These are phyloP conservation scores for Rhizoglyphus robini DNA, from an alignment of 1,140 invertebrate species.

Conservation along the genomic window DNA sequence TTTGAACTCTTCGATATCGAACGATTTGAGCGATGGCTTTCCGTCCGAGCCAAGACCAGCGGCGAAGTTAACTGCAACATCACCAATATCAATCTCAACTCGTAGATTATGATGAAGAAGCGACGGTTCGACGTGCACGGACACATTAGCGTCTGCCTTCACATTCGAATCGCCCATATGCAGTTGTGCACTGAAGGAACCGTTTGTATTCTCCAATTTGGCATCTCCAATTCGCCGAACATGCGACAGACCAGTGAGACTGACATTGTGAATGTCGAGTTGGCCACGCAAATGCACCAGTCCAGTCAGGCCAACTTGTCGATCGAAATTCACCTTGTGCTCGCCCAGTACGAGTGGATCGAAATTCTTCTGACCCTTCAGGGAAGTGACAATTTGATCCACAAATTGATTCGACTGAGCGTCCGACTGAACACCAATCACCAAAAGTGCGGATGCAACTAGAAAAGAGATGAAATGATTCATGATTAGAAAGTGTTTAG, in stretches of 20 bases:
- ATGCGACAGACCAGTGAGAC: not conserved
- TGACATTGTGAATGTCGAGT: not conserved
- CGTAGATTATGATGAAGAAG: not conserved
- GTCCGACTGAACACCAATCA: no score
- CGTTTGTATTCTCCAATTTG: not conserved
- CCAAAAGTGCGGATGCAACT: no score
- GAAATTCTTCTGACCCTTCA: not conserved
- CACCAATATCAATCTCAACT: constrained; percentile 4
- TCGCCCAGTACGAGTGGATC: not conserved
- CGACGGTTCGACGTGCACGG: not conserved
- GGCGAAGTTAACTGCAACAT: not conserved
- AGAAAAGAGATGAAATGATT: no score
- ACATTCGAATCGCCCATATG: not conserved
- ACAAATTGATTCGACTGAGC: constrained; percentile 9
- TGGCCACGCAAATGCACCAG: not conserved
- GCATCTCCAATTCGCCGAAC: not conserved
- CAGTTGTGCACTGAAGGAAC: not conserved
- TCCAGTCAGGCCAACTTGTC: constrained; percentile 4
- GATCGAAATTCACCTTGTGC: not conserved
- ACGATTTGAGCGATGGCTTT: not conserved
- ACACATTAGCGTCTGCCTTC: not conserved
- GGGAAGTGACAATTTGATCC: constrained; percentile 3
- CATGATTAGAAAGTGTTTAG: no score
- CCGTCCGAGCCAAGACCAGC: not conserved
- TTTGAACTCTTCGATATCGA: constrained; percentile 16